Evolutionary conservation across 2,888 invertebrate genomes (phyloP).

Genomic region (Papilio elwesi): DNA sequence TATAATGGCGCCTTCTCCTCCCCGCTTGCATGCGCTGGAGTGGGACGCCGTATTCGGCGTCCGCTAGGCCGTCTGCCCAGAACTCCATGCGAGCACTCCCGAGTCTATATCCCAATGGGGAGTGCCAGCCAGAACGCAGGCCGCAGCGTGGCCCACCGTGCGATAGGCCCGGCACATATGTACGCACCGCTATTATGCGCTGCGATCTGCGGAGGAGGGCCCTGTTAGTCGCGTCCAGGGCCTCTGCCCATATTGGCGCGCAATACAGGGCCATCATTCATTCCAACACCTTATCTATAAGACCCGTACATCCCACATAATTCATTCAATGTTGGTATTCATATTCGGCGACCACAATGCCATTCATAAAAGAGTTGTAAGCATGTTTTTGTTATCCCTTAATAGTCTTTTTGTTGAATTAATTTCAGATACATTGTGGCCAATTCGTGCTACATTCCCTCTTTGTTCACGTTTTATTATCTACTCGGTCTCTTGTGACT

Average conservation of each 20-base stretch:
- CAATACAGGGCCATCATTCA: not conserved
- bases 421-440: constrained; percentile 9
- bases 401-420: constrained; percentile 13
- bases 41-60: too few species aligned
- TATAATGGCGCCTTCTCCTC: too few species aligned
- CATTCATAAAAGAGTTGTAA: not conserved
- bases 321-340: too few species aligned
- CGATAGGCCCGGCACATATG: not conserved
- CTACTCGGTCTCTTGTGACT: constrained; percentile 11
- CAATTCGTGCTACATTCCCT: constrained; percentile 9
- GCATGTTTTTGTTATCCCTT: not conserved
- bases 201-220: not conserved
- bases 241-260: not conserved
- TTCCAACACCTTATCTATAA: too few species aligned
- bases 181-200: not conserved
- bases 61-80: too few species aligned
- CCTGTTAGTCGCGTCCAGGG: not conserved
- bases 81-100: too few species aligned
- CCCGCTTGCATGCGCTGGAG: too few species aligned
- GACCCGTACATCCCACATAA: too few species aligned
- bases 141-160: not conserved
- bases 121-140: not conserved
- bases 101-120: not conserved
- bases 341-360: too few species aligned
- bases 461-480: constrained; percentile 7